Evolutionary conservation across 2,113 vertebrate species (phyloP), one percentile per base, ranked within the genome.

Genomic region (Oceanites oceanicus): DNA sequence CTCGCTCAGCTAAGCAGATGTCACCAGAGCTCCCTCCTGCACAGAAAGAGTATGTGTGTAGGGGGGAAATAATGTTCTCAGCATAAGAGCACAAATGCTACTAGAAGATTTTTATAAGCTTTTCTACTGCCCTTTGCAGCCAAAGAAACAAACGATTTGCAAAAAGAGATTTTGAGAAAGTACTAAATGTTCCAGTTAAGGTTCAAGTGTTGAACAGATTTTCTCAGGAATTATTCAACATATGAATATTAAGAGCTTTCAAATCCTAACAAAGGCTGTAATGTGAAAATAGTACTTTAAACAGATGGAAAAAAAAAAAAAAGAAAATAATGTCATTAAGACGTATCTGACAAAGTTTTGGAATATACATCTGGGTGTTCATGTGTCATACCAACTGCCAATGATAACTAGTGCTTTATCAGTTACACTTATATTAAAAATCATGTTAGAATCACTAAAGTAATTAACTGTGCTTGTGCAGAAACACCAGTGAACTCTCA

Each of bases 201-300:
- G 96, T 96, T 96, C 90, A 96, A 96, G 95, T 86, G 93, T 76
- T 93, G 95, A 97, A 97, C 96, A 97, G 95, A 97, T 97, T 97
- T 97, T 94, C 96, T 97, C 95, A 95, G 90, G 90, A 95, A 97
- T 96, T 97, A 95, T 94, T 96, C 96, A 96, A 90, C 96, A 93
- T 86, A 96, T 86, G 95, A 96, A 97, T 97, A 97, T 97, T 97
- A 97, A 96, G 95, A 96, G 96, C 95, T 97, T 94, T 88, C 92
- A 95, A 94, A 77, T 90, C 42, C 88, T 92, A 97, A 96, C 92
- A 96, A 96, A 97, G 59, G 42, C 72, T 85, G 86, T 47, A 93
- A 96, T 59, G 67, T 93, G 90, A 96, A 96, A 96, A 96, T 34
- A 95, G 88, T 93, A 71, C 79, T 96, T 94, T 36, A 96, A 96